Conservation (phyloP, 2,797 vertebrate species). For the Potorous gilbertii region DNA sequence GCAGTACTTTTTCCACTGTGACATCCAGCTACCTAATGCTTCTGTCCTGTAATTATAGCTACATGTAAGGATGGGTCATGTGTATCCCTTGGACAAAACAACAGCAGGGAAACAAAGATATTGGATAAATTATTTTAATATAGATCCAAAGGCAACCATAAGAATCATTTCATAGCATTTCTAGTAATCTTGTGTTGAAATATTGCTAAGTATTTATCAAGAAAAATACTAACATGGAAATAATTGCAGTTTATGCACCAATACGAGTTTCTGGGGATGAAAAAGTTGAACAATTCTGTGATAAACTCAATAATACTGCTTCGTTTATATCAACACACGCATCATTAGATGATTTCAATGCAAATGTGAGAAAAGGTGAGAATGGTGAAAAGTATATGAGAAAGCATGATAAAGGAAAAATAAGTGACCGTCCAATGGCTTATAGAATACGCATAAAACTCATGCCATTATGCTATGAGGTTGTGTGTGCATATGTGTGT, state of each 20-base stretch:
- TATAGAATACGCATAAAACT: not conserved
- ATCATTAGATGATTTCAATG: not conserved
- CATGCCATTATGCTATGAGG: not conserved
- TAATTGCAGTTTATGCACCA: not conserved
- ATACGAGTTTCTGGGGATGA: not conserved
- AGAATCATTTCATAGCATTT: not conserved
- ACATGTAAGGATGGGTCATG: not conserved
- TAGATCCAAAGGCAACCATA: not conserved
- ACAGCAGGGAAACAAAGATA: not conserved
- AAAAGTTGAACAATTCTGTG: not conserved
- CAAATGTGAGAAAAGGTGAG: not conserved
- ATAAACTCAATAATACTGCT: not conserved
- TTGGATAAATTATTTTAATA: not conserved
- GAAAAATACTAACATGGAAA: not conserved
- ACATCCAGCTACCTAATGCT: not conserved
- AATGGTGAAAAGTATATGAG: not conserved
- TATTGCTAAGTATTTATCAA: not conserved
- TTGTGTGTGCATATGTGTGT: not conserved
- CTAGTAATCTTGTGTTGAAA: not conserved
- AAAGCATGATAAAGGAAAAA: not conserved
- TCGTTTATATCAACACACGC: not conserved
- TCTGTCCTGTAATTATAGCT: not conserved
- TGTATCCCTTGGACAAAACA: not conserved
- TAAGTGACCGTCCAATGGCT: not conserved
- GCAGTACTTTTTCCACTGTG: no score